Evolutionary conservation across 1,140 invertebrate species (phyloP).

Genomic region (Formica exsecta): DNA sequence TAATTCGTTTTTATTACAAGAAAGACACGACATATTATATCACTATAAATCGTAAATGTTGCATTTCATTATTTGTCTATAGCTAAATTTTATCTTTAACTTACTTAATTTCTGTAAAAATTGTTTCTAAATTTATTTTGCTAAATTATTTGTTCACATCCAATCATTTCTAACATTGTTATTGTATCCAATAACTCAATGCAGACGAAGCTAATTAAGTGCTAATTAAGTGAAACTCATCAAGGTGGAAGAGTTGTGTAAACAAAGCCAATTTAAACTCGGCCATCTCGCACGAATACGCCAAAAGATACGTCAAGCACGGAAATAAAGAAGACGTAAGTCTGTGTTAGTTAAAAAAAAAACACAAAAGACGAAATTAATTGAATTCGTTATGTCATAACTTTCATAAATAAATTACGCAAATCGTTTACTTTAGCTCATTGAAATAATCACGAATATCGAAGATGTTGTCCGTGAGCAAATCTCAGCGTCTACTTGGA

Average conservation of each 20-base stretch:
- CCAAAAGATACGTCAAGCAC: not conserved
- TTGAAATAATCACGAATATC: not conserved
- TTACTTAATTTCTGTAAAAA: not conserved
- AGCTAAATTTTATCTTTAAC: not conserved
- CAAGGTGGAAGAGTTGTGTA: slow-evolving; percentile 4
- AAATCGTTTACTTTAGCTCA: slow-evolving; percentile 3
- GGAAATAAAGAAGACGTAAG: slow-evolving; percentile 16
- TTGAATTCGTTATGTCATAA: not conserved
- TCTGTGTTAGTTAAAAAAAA: too few species aligned
- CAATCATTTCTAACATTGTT: not conserved
- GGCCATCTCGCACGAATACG: slow-evolving; percentile 7
- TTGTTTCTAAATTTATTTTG: not conserved
- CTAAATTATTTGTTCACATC: not conserved
- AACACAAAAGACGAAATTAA: not conserved
- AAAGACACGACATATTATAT: not conserved
- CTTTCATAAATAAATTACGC: not conserved
- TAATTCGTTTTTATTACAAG: not conserved
- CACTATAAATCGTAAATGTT: not conserved
- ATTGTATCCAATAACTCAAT: not conserved
- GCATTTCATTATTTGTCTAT: not conserved
- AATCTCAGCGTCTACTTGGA: not conserved
- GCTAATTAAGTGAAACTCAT: slow-evolving; percentile 2
- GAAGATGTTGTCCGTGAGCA: not conserved
- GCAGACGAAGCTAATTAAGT: not conserved
- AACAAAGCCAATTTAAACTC: not conserved